Percentiles rank a stretch among this genome's conserved stretches.
Evolutionary conservation across 2,888 invertebrate genomes (phyloP).

Genomic region (Drosophila gaucha): DNA sequence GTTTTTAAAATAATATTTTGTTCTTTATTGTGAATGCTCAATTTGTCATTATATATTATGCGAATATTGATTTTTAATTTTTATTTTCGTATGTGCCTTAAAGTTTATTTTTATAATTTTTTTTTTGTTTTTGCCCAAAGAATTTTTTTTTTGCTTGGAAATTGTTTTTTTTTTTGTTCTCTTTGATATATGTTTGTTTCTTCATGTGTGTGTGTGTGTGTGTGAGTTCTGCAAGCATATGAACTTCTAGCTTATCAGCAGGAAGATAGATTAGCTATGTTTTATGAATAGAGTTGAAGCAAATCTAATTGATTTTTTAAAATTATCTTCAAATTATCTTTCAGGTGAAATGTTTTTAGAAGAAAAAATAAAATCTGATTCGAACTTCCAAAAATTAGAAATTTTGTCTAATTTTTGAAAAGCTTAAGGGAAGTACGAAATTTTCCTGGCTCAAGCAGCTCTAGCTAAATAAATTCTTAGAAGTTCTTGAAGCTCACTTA

Average conservation of each 20-base stretch:
- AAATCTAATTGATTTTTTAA: no score
- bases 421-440: neutral
- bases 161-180: neutral
- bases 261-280: neutral
- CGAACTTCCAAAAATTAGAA: no score
- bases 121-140: no score
- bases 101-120: slow-evolving; percentile 3
- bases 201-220: slow-evolving; percentile 4
- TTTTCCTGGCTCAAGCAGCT: neutral
- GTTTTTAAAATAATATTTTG: slow-evolving; percentile 52
- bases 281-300: neutral
- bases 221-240: slow-evolving; percentile 3
- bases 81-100: slow-evolving; percentile 22
- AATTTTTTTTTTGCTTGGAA: slow-evolving; percentile 4
- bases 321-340: no score
- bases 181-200: slow-evolving; percentile 10
- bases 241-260: neutral
- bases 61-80: slow-evolving; percentile 11
- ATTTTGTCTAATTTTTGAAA: no score
- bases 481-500: no score
- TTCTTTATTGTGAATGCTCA: slow-evolving; percentile 53
- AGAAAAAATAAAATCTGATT: no score
- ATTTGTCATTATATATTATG: slow-evolving; percentile 30
- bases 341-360: no score
- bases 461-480: neutral